phyloP scores from a whole-genome alignment of 2,113 vertebrate species.

The Mormyrus iriodes region DNA sequence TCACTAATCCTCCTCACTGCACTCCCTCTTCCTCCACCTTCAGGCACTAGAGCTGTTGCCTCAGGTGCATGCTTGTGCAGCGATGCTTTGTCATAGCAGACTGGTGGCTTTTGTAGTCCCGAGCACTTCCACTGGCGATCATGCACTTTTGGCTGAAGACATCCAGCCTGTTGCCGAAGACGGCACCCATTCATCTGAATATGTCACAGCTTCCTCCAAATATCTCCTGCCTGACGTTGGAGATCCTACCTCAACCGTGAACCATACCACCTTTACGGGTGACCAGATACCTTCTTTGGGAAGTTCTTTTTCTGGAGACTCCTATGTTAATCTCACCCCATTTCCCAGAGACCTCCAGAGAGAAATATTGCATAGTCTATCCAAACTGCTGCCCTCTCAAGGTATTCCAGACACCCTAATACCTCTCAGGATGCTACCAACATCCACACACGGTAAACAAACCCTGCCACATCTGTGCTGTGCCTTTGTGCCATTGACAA shows the following conservation, averaged over 20 bases:
- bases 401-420: conserved; percentile 78
- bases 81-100: conserved; percentile 63
- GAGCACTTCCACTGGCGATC: conserved; percentile 36
- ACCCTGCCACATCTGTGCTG: neutral
- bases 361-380: conserved; percentile 57
- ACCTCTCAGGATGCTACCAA: conserved; percentile 63
- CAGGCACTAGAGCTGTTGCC: conserved; percentile 69
- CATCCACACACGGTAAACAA: conserved; percentile 76
- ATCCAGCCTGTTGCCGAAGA: neutral
- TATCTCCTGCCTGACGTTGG: neutral
- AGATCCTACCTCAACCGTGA: neutral
- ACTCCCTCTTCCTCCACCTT: neutral
- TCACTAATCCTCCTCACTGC: neutral
- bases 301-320: neutral
- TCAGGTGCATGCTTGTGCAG: conserved; percentile 73
- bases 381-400: conserved; percentile 62
- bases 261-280: neutral
- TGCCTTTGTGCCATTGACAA: neutral
- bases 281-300: neutral
- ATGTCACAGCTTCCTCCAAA: neutral
- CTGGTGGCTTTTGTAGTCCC: conserved; percentile 77
- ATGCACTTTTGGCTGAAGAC: conserved; percentile 9
- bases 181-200: conserved; percentile 5
- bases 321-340: conserved; percentile 11
- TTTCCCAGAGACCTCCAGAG: conserved; percentile 40